phyloP scores from a whole-genome alignment of 2,888 invertebrate species.

The Oasisia sp. region DNA sequence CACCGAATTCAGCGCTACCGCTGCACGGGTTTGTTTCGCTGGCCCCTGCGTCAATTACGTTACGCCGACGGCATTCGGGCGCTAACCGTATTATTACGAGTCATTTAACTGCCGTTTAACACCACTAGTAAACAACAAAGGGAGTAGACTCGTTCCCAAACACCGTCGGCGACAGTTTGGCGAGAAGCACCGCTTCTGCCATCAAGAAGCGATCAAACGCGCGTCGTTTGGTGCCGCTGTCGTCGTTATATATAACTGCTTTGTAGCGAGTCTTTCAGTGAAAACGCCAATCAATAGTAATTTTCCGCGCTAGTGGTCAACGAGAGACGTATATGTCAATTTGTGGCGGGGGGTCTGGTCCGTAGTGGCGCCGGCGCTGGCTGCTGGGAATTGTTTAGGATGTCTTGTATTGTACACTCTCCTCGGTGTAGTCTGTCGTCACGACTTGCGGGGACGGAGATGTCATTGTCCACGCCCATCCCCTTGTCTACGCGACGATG shows the following conservation, averaged over 20 bases:
- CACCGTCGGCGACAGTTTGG: not conserved
- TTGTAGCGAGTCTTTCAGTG: slow-evolving; percentile 5
- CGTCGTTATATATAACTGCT: not conserved
- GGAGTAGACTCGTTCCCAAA: not conserved
- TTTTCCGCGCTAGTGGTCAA: not conserved
- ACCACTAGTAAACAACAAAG: not conserved
- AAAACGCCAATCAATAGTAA: slow-evolving; percentile 11
- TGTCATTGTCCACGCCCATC: not conserved
- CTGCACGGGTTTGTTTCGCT: not conserved
- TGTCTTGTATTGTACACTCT: not conserved
- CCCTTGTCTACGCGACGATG: not conserved
- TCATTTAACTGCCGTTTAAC: slow-evolving; percentile 13
- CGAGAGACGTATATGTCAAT: not conserved
- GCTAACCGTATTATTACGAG: slow-evolving; percentile 5
- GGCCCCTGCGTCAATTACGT: not conserved
- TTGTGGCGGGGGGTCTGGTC: not conserved
- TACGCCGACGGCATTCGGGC: not conserved
- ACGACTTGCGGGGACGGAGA: not conserved
- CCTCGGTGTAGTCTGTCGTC: not conserved
- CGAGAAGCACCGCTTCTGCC: not conserved
- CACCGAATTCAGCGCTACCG: not conserved
- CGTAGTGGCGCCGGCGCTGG: not conserved
- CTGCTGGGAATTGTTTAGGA: not conserved
- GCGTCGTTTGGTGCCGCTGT: not conserved
- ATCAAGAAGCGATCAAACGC: not conserved